phyloP scores from a whole-genome alignment of 1,140 invertebrate genomes.

The Trichomalopsis sarcophagae region DNA sequence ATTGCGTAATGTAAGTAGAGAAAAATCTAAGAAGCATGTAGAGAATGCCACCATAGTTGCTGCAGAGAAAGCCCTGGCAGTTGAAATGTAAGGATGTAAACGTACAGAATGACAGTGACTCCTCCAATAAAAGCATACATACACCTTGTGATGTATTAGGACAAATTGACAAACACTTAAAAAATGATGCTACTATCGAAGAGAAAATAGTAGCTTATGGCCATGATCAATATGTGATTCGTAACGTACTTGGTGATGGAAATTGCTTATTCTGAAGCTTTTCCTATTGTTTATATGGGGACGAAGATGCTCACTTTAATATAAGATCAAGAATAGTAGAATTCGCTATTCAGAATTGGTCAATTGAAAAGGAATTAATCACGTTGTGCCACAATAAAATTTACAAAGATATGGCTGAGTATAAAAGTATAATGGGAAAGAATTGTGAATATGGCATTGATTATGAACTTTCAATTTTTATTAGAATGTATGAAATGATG shows the following conservation, averaged over 20 bases:
- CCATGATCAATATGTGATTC: neutral
- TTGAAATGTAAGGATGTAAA: too few species aligned
- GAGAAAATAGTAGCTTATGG: neutral
- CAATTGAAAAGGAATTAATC: neutral
- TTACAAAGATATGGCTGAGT: neutral
- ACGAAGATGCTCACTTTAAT: slow-evolving; percentile 8
- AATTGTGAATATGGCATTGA: slow-evolving; percentile 3
- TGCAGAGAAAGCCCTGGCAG: too few species aligned
- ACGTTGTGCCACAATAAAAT: neutral
- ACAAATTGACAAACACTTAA: too few species aligned
- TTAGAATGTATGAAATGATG: neutral
- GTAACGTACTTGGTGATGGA: slow-evolving; percentile 10
- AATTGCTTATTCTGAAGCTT: slow-evolving; percentile 46
- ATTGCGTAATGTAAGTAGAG: too few species aligned
- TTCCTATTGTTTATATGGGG: neutral
- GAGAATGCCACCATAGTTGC: too few species aligned
- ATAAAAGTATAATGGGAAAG: neutral
- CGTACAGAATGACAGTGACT: too few species aligned
- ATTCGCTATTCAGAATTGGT: slow-evolving; percentile 20
- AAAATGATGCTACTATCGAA: too few species aligned
- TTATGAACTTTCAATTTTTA: slow-evolving; percentile 23
- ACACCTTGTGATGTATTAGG: too few species aligned
- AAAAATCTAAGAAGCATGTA: too few species aligned
- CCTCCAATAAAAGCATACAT: too few species aligned
- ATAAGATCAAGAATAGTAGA: slow-evolving; percentile 35